Percentiles rank a stretch among this genome's conserved stretches.
Conservation (phyloP, 2,113 vertebrate genomes). For the Nibea albiflora region DNA sequence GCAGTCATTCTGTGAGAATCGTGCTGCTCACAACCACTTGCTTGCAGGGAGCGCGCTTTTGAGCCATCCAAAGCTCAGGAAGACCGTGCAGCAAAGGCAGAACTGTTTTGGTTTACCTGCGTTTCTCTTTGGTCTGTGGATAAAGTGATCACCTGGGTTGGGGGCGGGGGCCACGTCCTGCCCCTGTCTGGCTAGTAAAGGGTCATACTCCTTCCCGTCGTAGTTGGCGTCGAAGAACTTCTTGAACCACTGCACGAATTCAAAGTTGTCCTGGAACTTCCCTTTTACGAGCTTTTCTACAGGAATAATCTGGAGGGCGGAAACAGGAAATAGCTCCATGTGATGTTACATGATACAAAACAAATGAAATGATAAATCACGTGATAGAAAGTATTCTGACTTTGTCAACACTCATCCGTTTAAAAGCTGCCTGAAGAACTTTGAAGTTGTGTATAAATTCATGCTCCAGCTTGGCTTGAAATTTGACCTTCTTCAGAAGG, state of each 20-base stretch:
- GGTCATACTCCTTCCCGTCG: conserved; percentile 98
- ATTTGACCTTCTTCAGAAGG: conserved; percentile 97
- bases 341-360: not conserved
- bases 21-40: conserved; percentile 77
- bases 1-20: conserved; percentile 62
- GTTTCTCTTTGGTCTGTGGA: conserved; percentile 96
- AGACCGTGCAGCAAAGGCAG: conserved; percentile 76
- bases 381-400: conserved; percentile 79
- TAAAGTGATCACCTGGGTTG: conserved; percentile 99
- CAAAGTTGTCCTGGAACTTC: conserved; percentile 99
- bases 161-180: conserved; percentile 91
- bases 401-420: conserved; percentile 98
- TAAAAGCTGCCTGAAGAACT: conserved; percentile 96
- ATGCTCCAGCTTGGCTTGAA: conserved; percentile 97
- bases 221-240: conserved; percentile 99
- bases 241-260: conserved; percentile 99
- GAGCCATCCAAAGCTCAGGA: conserved; percentile 83
- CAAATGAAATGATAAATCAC: not conserved
- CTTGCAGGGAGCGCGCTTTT: conserved; percentile 70
- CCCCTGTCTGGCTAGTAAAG: conserved; percentile 94
- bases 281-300: conserved; percentile 98
- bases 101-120: conserved; percentile 87
- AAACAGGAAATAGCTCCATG: conserved; percentile 11
- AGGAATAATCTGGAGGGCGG: conserved; percentile 90
- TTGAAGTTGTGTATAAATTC: conserved; percentile 99